A percentile compares a stretch with the other conserved stretches of the same genome.
Conservation (phyloP, 2,113 vertebrate species). For the Ceyx cyanopectus region DNA sequence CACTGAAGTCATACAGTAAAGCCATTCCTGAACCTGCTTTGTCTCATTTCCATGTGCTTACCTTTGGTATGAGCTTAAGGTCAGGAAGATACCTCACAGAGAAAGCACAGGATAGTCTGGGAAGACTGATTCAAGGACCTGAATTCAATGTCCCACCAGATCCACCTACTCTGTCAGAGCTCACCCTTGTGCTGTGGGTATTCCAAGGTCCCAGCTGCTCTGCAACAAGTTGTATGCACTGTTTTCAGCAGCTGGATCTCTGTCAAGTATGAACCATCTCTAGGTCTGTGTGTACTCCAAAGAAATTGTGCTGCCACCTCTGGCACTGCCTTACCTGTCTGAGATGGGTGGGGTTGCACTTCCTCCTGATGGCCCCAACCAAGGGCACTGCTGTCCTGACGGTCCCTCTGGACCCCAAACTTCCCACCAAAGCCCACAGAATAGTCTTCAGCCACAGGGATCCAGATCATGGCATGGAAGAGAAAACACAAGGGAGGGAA, state of each 20-base stretch:
- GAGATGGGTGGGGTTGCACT: slow-evolving; percentile 64
- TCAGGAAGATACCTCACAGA: background rate
- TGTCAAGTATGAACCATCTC: background rate
- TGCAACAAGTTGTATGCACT: fast-evolving
- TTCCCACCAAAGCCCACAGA: slow-evolving; percentile 76
- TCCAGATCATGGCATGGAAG: background rate
- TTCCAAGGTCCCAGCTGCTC: background rate
- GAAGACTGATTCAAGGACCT: background rate
- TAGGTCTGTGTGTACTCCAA: background rate
- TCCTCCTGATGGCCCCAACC: slow-evolving; percentile 76
- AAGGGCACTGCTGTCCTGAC: slow-evolving; percentile 82
- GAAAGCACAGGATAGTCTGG: background rate
- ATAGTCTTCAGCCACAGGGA: slow-evolving; percentile 57
- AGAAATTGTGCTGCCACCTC: background rate
- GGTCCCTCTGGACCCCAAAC: slow-evolving; percentile 85
- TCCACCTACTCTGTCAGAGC: background rate
- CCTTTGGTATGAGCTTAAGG: background rate
- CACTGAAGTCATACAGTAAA: background rate
- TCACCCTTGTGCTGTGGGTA: background rate
- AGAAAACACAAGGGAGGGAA: background rate
- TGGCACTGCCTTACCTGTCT: slow-evolving; percentile 57
- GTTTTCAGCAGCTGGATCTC: background rate
- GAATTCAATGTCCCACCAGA: too few relatives aligned
- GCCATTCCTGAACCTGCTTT: background rate
- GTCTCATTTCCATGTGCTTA: background rate